phyloP scores from a whole-genome alignment of 2,888 invertebrate genomes.

The Ennomos fuscantarius region DNA sequence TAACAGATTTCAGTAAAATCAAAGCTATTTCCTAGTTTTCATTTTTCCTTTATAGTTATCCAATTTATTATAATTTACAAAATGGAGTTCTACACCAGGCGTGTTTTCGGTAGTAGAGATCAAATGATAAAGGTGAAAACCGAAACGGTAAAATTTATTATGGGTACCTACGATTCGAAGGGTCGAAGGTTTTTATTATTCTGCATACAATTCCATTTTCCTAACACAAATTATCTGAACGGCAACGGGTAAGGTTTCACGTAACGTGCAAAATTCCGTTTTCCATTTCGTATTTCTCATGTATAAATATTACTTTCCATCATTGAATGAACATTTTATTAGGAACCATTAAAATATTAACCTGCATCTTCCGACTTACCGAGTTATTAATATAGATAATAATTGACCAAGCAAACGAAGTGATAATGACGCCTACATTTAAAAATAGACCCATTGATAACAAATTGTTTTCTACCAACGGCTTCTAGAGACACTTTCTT shows the following conservation, averaged over 20 bases:
- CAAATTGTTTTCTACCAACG: no score
- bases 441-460: no score
- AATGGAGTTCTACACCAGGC: conserved; percentile 31
- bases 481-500: no score
- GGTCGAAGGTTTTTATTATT: conserved; percentile 81
- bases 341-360: no score
- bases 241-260: conserved; percentile 73
- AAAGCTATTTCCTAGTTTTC: conserved; percentile 3
- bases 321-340: no score
- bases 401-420: no score
- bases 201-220: conserved; percentile 82
- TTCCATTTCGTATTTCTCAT: conserved; percentile 39
- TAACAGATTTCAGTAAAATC: neutral
- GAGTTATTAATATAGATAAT: no score
- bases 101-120: conserved; percentile 55
- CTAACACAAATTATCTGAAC: conserved; percentile 79
- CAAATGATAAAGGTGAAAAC: conserved; percentile 58
- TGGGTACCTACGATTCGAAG: conserved; percentile 63
- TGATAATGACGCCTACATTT: no score
- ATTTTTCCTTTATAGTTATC: conserved; percentile 14
- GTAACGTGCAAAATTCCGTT: conserved; percentile 74
- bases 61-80: conserved; percentile 21
- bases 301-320: conserved; percentile 1
- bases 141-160: conserved; percentile 73
- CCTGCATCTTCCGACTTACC: no score